Percentiles rank a stretch among this genome's conserved stretches.
Evolutionary conservation across 2,113 vertebrate species (phyloP).

Genomic region (Naja naja): DNA sequence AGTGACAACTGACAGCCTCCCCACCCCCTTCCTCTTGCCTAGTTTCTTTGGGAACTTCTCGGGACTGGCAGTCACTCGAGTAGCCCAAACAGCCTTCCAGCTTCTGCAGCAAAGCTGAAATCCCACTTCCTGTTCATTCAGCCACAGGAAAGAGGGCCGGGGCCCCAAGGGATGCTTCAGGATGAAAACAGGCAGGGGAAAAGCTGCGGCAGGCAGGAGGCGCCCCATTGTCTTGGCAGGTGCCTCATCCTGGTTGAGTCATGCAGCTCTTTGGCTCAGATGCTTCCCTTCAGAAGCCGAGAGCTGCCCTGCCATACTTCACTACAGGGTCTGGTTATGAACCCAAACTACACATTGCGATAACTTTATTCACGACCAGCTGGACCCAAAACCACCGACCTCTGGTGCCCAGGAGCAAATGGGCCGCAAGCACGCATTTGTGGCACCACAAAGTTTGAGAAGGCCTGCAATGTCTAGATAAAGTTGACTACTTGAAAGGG

Average conservation of each 20-base stretch:
- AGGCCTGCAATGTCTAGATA: background rate
- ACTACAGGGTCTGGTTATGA: background rate
- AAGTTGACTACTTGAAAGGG: background rate
- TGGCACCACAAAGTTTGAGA: background rate
- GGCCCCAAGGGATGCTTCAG: background rate
- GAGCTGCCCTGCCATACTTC: background rate
- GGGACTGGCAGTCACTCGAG: background rate
- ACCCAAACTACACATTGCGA: background rate
- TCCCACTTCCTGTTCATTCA: background rate
- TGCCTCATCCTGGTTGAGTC: background rate
- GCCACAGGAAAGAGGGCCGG: background rate
- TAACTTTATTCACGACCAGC: background rate
- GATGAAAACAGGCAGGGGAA: background rate
- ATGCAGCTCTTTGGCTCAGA: background rate
- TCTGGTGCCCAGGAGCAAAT: background rate
- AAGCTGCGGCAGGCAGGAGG: background rate
- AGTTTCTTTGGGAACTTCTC: background rate
- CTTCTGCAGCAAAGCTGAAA: background rate
- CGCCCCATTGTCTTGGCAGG: background rate
- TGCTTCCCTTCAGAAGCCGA: background rate
- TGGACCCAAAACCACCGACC: background rate
- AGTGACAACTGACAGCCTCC: background rate
- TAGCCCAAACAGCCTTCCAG: background rate
- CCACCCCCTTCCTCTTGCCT: background rate
- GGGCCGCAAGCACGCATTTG: background rate